Base-by-base conservation (phyloP, 2,797 vertebrate species). In the Cossypha polioptera region DNA sequence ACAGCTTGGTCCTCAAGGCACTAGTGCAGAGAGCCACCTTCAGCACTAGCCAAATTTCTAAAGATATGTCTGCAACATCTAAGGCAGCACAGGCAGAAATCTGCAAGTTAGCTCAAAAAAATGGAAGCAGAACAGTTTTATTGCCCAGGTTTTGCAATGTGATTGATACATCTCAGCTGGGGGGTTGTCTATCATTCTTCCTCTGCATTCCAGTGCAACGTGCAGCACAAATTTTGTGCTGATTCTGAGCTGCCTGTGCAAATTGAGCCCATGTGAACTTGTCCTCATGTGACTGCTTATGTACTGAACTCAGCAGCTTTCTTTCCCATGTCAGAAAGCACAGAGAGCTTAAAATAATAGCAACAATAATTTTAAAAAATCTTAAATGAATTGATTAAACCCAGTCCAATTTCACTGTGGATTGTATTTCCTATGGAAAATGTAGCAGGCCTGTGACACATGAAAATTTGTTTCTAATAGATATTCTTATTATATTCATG, bases 231-330 rank as follows among this genome's bases (percentile, higher is more conserved):
- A 35, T 42, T 48, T 69, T 38, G 48, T 1, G 1, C 47, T 8
- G 6, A 6, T 31, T 50, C 29, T 16, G 38, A 71, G 11, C 51
- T 26, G 47, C 15, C 65, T 2, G 0, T 36, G 55, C 20, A 66
- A 73, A 62, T 4, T 0, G 0, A 93, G 40, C 24, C 61, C 48
- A 33, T 0, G 0, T 25, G 17, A 54, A 24, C 48, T 25, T 66
- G 69, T 63, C 63, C 1, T 2, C 35, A 29, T 10, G 13, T 40
- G 66, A 55, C 50, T 47, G 31, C 59, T 62, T 16, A 29, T 6
- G 31, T 31, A 26, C 19, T 42, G 63, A 50, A 82, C 16, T 72
- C 43, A 72, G 31, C 21, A 59, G 29, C 35, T 79, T 43, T 25
- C 50, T 17, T 78, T 45, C 51, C 55, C 36, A 15, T 8, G 24